These are phyloP conservation scores for Erethizon dorsatum DNA, from an alignment of 2,797 vertebrate species.

Conservation along the genomic window DNA sequence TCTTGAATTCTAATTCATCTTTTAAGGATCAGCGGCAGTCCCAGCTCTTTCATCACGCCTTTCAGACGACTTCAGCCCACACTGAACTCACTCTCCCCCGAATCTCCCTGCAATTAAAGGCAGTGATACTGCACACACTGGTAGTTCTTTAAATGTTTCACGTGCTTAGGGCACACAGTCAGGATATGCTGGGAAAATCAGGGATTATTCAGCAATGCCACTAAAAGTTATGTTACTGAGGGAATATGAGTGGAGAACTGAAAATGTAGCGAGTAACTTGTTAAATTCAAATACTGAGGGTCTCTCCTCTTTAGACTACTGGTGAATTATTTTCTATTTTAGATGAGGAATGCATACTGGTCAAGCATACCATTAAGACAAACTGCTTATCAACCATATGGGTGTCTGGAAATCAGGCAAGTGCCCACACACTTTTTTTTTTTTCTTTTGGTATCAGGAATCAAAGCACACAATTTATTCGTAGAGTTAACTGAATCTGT, in stretches of 20 bases:
- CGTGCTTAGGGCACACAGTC: neutral
- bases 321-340: neutral
- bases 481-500: conserved; percentile 58
- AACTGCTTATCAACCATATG: neutral
- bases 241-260: neutral
- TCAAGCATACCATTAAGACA: conserved; percentile 24
- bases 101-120: neutral
- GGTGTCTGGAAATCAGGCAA: conserved; percentile 35
- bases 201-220: neutral
- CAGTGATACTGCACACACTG: neutral
- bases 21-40: neutral
- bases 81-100: neutral
- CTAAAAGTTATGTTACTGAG: neutral
- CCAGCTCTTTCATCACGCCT: conserved; percentile 13
- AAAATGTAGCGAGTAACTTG: conserved; percentile 2
- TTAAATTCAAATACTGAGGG: neutral
- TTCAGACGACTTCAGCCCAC: conserved; percentile 39
- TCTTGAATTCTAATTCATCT: conserved; percentile 58
- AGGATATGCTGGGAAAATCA: neutral
- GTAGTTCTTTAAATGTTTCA: neutral
- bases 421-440: neutral
- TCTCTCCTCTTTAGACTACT: conserved; percentile 17
- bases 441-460: too few species aligned
- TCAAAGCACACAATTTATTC: conserved; percentile 49
- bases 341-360: neutral